These are phyloP conservation scores for Scaptomyza graminum DNA, from an alignment of 1,140 invertebrate species.

Conservation along the genomic window DNA sequence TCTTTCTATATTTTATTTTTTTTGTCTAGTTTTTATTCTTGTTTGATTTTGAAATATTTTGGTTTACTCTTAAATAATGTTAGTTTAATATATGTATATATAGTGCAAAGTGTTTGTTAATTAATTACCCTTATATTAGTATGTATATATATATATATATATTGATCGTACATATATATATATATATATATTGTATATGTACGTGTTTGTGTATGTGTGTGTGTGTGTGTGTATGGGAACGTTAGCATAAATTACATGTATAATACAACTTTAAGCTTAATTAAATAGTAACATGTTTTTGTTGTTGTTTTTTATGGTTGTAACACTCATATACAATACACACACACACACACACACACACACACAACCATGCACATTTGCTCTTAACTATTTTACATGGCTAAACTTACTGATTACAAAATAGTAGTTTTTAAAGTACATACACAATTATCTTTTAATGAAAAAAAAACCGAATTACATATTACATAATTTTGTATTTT, in stretches of 20 bases:
- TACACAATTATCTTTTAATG: constrained; percentile 14
- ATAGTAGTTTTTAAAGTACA: constrained; percentile 7
- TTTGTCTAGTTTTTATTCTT: too few species aligned
- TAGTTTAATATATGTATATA: too few species aligned
- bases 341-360: constrained; percentile 12
- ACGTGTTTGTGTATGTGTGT: constrained; percentile 21
- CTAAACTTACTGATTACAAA: constrained; percentile 12
- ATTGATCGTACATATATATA: too few species aligned
- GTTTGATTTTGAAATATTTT: too few species aligned
- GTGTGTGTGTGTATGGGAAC: constrained; percentile 33
- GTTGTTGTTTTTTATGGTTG: constrained; percentile 12
- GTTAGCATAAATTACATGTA: constrained; percentile 72
- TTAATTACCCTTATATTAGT: too few species aligned
- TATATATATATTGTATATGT: too few species aligned
- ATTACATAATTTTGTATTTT: constrained; percentile 14
- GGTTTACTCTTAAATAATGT: too few species aligned
- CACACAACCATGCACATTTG: constrained; percentile 8
- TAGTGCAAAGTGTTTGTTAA: too few species aligned
- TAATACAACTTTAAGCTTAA: constrained; percentile 64
- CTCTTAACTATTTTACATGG: constrained; percentile 5
- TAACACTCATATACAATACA: constrained; percentile 35
- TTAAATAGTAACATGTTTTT: constrained; percentile 32
- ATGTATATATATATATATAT: too few species aligned
- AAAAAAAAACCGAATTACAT: constrained; percentile 12
- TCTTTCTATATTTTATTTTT: too few species aligned